Evolutionary conservation across 2,113 vertebrate genomes (phyloP), one percentile per base, ranked within the genome.

Genomic region (Syrrhaptes paradoxus): DNA sequence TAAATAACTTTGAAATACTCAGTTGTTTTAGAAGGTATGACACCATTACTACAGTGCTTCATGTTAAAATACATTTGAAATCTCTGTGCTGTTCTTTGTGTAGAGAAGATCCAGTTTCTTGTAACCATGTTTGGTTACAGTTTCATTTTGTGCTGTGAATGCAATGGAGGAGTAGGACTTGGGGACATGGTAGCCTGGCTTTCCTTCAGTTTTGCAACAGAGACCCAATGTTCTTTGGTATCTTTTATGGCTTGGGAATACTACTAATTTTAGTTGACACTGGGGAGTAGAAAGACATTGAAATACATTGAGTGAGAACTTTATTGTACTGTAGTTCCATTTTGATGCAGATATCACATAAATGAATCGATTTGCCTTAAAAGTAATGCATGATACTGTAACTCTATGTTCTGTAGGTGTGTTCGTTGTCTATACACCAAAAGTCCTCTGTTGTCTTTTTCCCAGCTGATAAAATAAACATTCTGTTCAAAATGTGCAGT

Each of bases 21-120:
- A 24, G 0, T 63, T 80, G 31, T 65, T 95, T 76, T 68, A 36
- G 24, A 72, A 80, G 43, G 15, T 43, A 7, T 22, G 13, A 29
- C n/a, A 24, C 66, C 15, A 2, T 68, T 78, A 12, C 32, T 71
- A 0, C 4, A 36, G 21, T 0, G 3, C 8, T 52, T 65, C 4
- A 1, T 66, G 17, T 77, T 86, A 43, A 65, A 79, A 62, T 28
- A 20, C 3, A 2, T 71, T 85, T 52, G 45, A 81, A 78, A 32
- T 36, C 31, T 58, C 38, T 41, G 18, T 32, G 52, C 4, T 2
- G 3, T 45, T 85, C 32, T 81, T 65, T 24, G 29, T 36, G 4
- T 41, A 70, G 80, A 62, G 46, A 67, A 71, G 49, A 49, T 55
- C 17, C 4, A 19, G 22, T 72, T 94, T 88, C 22, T 68, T 83